Percentiles rank a stretch among this genome's conserved stretches.
These are phyloP conservation scores for Sarcophaga rosellei DNA, from an alignment of 2,888 invertebrate genomes.

Conservation along the genomic window DNA sequence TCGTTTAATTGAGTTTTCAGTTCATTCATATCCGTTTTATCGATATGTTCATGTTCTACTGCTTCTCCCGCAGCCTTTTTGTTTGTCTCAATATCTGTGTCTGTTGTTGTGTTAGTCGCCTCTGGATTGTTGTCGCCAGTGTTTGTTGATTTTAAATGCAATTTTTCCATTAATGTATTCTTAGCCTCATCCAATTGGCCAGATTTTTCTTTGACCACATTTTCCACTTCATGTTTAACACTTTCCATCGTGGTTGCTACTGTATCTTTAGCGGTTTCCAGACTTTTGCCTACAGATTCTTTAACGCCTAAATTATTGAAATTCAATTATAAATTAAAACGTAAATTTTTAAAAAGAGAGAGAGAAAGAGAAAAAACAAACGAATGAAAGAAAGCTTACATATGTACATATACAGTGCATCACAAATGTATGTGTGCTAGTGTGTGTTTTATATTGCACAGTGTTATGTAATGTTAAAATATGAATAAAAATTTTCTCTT, in stretches of 20 bases:
- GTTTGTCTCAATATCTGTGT: background rate
- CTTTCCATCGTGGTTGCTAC: slow-evolving; percentile 75
- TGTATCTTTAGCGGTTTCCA: slow-evolving; percentile 77
- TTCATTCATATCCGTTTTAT: slow-evolving; percentile 36
- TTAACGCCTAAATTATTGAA: slow-evolving; percentile 71
- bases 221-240: slow-evolving; percentile 76
- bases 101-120: background rate
- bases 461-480: too few species aligned
- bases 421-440: too few species aligned
- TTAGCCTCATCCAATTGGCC: slow-evolving; percentile 75
- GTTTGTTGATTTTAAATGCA: slow-evolving; percentile 72
- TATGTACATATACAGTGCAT: too few species aligned
- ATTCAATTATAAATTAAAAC: background rate
- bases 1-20: slow-evolving; percentile 43
- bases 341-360: background rate
- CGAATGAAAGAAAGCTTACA: too few species aligned
- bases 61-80: background rate
- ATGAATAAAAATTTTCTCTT: too few species aligned
- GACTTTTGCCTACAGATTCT: slow-evolving; percentile 71
- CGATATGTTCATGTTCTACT: background rate
- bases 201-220: slow-evolving; percentile 74
- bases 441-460: too few species aligned
- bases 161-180: slow-evolving; percentile 75
- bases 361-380: too few species aligned
- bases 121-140: background rate